Evolutionary conservation across 2,113 vertebrate species (phyloP).

Genomic region (Numenius arquata): DNA sequence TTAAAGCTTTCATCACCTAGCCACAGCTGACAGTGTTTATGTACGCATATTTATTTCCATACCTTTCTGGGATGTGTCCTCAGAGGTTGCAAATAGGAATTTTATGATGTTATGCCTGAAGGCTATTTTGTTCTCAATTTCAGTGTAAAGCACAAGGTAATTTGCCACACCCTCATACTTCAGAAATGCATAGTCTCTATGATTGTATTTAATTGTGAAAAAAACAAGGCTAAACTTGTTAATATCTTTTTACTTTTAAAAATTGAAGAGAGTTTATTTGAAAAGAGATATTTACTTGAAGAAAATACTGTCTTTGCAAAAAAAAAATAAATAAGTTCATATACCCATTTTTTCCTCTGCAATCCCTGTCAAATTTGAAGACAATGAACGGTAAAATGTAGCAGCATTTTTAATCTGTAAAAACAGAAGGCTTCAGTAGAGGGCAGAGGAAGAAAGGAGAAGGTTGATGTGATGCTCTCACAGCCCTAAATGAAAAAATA

Average conservation of each 20-base stretch:
- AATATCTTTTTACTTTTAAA: neutral
- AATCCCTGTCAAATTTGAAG: neutral
- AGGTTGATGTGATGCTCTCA: neutral
- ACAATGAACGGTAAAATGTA: neutral
- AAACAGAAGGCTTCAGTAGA: neutral
- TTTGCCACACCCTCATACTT: neutral
- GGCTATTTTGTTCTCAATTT: neutral
- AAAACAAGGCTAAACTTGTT: neutral
- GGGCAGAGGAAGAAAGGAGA: neutral
- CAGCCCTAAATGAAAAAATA: neutral
- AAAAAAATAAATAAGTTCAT: neutral
- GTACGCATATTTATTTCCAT: neutral
- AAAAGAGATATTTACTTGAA: neutral
- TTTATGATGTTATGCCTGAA: neutral
- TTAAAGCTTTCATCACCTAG: conserved; percentile 28
- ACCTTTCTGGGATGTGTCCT: neutral
- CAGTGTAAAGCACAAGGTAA: neutral
- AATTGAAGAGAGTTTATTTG: neutral
- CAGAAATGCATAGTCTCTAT: neutral
- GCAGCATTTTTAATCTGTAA: neutral
- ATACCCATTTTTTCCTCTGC: neutral
- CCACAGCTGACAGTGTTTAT: neutral
- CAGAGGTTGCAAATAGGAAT: neutral
- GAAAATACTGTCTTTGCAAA: neutral
- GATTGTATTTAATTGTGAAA: neutral